Evolutionary conservation across 2,797 vertebrate species (phyloP), one percentile per base, ranked within the genome.

Genomic region (Nasua narica): DNA sequence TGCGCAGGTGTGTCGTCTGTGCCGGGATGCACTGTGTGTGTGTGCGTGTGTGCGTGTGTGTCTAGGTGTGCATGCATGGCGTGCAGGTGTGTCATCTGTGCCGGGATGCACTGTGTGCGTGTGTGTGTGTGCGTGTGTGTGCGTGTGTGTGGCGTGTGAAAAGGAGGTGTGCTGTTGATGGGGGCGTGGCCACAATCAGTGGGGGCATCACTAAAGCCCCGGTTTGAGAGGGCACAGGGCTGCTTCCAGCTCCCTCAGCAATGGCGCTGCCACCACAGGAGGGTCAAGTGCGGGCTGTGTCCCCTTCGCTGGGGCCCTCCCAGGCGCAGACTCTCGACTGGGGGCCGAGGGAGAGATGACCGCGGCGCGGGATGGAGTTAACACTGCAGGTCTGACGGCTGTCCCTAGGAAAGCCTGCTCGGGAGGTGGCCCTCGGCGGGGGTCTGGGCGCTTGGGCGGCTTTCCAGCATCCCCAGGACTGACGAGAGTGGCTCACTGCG

Each of bases 361-460:
- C 35, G 13, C 15, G 1, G 6, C 54, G 13, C 8, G 23, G 3
- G 40, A 29, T 0, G 8, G 3, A 56, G 29, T 37, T 13, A 19
- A 10, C 0, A 0, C 2, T 11, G 6, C 12, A 0, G 2, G 40
- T 11, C 54, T 35, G 65, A 32, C 62, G 3, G 13, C 13, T 4
- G 3, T 54, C 16, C 40, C 19, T 8, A 16, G 37, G 82, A 15
- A 54, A n/a, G 37, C 2, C 40, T 48, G n/a, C 32, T 7, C 11
- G 15, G 14, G 10, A 32, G 25, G 13, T 7, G 43, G 27, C 10
- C 10, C 19, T 40, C 3, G 27, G 40, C 25, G 27, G 40, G 25
- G 10, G 18, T 60, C 62, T 32, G 74, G 62, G 32, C 13, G 2
- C 37, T 69, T 54, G 5, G 0, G 50, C 13, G 25, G 32, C 2